phyloP scores from a whole-genome alignment of 2,888 invertebrate species.

The Hypsopygia costalis region DNA sequence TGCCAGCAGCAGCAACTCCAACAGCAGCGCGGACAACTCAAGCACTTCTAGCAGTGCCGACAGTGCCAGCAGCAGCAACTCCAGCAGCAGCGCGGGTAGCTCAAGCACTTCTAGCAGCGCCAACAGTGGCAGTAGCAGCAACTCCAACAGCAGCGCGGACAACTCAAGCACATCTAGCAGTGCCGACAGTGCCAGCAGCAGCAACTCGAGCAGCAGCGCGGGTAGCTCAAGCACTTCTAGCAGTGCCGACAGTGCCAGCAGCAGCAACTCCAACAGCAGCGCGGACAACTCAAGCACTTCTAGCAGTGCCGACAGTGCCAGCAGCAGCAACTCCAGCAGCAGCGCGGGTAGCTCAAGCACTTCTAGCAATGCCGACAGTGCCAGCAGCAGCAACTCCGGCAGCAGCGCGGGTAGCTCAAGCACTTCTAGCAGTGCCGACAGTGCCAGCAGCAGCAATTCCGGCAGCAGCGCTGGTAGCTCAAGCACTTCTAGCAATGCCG shows the following conservation, averaged over 20 bases:
- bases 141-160: not conserved
- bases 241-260: not conserved
- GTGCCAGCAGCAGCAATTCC: not conserved
- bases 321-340: not conserved
- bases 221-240: not conserved
- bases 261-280: not conserved
- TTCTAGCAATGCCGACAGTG: not conserved
- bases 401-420: too few species aligned
- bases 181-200: not conserved
- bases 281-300: not conserved
- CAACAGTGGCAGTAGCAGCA: not conserved
- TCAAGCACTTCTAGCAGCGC: not conserved
- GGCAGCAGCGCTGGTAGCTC: not conserved
- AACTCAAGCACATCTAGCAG: not conserved
- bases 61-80: not conserved
- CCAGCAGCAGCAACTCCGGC: not conserved
- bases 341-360: not conserved
- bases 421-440: not conserved
- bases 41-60: not conserved
- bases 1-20: not conserved
- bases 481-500: not conserved
- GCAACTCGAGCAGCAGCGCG: not conserved
- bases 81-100: not conserved
- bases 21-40: not conserved
- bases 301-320: not conserved